A percentile compares a stretch with the other conserved stretches of the same genome.
These are phyloP conservation scores for Siniperca scherzeri DNA, from an alignment of 2,797 vertebrate species.

Conservation along the genomic window DNA sequence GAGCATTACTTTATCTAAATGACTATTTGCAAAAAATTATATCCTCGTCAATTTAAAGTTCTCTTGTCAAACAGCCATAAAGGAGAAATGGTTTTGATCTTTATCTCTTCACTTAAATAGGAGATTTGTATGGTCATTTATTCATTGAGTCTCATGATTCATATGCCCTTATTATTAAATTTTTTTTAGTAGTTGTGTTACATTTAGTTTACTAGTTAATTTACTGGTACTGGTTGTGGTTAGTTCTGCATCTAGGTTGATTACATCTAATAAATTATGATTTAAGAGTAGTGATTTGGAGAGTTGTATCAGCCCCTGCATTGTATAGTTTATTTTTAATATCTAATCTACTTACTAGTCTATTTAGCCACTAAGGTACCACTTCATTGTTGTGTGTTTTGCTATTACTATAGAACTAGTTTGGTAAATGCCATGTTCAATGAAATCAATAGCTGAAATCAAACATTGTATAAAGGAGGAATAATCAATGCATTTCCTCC, in stretches of 20 bases:
- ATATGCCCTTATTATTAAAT: not conserved
- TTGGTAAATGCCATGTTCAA: constrained; percentile 66
- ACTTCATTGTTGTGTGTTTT: not conserved
- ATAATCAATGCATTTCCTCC: constrained; percentile 69
- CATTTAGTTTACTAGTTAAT: constrained; percentile 4
- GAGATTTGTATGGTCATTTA: not conserved
- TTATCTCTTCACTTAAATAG: not conserved
- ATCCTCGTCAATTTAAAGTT: not conserved
- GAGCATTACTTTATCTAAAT: not conserved
- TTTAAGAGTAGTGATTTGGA: not conserved
- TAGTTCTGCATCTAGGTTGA: not conserved
- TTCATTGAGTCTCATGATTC: not conserved
- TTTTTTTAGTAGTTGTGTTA: not conserved
- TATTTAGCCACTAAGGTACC: not conserved
- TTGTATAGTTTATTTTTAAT: not conserved
- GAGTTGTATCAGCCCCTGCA: not conserved
- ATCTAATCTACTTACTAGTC: not conserved
- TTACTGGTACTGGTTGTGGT: not conserved
- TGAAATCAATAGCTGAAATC: constrained; percentile 73
- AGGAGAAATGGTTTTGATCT: not conserved
- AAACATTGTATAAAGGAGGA: constrained; percentile 59
- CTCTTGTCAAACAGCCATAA: not conserved
- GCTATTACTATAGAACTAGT: not conserved
- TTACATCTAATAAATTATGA: not conserved
- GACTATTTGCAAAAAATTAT: not conserved